These are phyloP conservation scores for Eretmodus cyanostictus DNA, from an alignment of 2,113 vertebrate genomes.

Conservation along the genomic window DNA sequence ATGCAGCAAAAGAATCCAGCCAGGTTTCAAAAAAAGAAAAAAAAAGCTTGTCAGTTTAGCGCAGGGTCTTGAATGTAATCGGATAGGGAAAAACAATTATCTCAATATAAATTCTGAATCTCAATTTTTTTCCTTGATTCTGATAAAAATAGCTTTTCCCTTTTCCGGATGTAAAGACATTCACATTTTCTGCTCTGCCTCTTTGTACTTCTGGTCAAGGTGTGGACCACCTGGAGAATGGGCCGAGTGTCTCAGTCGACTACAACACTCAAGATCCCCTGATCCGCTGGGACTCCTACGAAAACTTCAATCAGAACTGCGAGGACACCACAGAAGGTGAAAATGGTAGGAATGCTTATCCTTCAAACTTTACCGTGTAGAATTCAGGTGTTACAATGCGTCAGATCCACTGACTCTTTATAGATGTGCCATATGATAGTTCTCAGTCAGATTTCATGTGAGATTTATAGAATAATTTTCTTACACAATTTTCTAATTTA, in stretches of 20 bases:
- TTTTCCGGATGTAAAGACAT: slow-evolving; percentile 1
- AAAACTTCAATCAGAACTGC: slow-evolving; percentile 82
- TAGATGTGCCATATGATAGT: not conserved
- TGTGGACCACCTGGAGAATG: slow-evolving; percentile 93
- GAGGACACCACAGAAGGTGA: slow-evolving; percentile 83
- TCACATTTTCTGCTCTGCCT: slow-evolving; percentile 33
- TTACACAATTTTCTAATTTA: not conserved
- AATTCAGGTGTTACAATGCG: not conserved
- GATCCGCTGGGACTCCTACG: slow-evolving; percentile 97
- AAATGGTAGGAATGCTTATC: not conserved
- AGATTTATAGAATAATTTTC: not conserved
- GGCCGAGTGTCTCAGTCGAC: slow-evolving; percentile 92
- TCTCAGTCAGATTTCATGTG: not conserved
- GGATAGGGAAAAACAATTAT: not conserved
- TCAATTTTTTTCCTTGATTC: not conserved
- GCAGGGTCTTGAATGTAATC: not conserved
- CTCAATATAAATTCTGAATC: fast-evolving
- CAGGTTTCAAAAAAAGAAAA: not conserved
- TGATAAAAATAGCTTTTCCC: not conserved
- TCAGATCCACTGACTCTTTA: not conserved
- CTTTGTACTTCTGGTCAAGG: slow-evolving; percentile 67
- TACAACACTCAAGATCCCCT: slow-evolving; percentile 93
- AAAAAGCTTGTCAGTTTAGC: not conserved
- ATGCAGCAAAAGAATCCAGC: not conserved
- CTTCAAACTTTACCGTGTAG: not conserved